Percentiles rank a stretch among this genome's conserved stretches.
These are phyloP conservation scores for Ivindomyrus marchei DNA, from an alignment of 2,113 vertebrate genomes.

Conservation along the genomic window DNA sequence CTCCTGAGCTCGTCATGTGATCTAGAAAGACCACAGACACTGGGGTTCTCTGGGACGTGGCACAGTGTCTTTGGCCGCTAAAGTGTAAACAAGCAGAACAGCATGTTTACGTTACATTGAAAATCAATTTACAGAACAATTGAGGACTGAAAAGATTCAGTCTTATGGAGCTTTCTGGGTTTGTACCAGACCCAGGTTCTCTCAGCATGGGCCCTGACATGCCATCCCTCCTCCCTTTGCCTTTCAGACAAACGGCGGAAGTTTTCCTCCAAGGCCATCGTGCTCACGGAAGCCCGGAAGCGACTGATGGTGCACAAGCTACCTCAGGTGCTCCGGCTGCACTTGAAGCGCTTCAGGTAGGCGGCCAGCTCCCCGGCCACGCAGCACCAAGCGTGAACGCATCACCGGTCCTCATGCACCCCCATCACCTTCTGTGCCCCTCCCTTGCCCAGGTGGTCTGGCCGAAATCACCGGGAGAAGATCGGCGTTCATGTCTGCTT, in stretches of 20 bases:
- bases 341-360: constrained; percentile 98
- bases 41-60: background rate
- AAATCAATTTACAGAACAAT: background rate
- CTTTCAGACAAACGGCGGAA: constrained; percentile 81
- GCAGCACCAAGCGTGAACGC: background rate
- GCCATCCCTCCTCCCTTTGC: constrained; percentile 6
- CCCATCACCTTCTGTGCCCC: background rate
- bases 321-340: constrained; percentile 99
- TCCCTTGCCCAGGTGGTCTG: constrained; percentile 78
- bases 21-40: background rate
- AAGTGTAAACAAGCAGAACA: background rate
- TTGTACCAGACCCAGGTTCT: background rate
- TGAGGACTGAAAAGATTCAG: background rate
- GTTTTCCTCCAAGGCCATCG: constrained; percentile 87
- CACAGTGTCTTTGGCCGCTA: background rate
- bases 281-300: constrained; percentile 93
- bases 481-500: constrained; percentile 97
- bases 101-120: background rate
- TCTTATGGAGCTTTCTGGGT: background rate
- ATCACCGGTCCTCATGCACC: background rate
- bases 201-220: background rate
- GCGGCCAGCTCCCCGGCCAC: constrained; percentile 15
- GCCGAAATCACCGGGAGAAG: constrained; percentile 98
- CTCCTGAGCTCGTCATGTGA: background rate
- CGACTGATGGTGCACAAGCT: constrained; percentile 99